Conservation (phyloP, 1,140 invertebrate species). For the Drosophila micromelanica region DNA sequence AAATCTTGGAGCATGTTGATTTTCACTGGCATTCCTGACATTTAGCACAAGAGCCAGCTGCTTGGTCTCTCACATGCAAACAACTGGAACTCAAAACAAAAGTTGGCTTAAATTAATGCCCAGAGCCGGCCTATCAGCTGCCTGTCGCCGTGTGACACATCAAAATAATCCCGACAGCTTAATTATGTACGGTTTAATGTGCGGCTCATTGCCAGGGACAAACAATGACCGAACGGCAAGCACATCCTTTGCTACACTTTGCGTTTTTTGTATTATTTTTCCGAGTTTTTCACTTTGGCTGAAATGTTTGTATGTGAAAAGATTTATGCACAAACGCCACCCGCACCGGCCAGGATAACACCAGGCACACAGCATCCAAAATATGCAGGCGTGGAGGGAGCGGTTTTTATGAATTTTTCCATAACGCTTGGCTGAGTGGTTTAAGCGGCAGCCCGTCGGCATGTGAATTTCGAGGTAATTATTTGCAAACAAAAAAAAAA, state of each 20-base stretch:
- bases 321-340: constrained; percentile 78
- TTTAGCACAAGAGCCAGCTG: constrained; percentile 46
- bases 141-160: constrained; percentile 79
- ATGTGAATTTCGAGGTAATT: constrained; percentile 72
- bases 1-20: constrained; percentile 18
- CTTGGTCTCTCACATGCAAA: constrained; percentile 48
- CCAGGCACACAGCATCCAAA: constrained; percentile 45
- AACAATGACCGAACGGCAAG: constrained; percentile 72
- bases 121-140: constrained; percentile 67
- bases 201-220: constrained; percentile 64
- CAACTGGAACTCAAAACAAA: constrained; percentile 59
- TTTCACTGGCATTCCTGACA: constrained; percentile 15
- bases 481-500: constrained; percentile 63
- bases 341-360: constrained; percentile 59
- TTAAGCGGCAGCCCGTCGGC: constrained; percentile 57
- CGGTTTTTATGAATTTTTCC: constrained; percentile 72
- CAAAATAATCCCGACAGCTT: constrained; percentile 83
- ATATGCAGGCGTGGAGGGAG: constrained; percentile 34
- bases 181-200: constrained; percentile 75
- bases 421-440: constrained; percentile 77
- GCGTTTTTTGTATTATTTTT: constrained; percentile 2
- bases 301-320: constrained; percentile 56
- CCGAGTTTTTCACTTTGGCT: constrained; percentile 3
- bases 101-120: constrained; percentile 77
- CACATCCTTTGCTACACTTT: constrained; percentile 63